Evolutionary conservation across 2,888 invertebrate species (phyloP), one percentile per base, ranked within the genome.

Genomic region (Aporophyla lueneburgensis): DNA sequence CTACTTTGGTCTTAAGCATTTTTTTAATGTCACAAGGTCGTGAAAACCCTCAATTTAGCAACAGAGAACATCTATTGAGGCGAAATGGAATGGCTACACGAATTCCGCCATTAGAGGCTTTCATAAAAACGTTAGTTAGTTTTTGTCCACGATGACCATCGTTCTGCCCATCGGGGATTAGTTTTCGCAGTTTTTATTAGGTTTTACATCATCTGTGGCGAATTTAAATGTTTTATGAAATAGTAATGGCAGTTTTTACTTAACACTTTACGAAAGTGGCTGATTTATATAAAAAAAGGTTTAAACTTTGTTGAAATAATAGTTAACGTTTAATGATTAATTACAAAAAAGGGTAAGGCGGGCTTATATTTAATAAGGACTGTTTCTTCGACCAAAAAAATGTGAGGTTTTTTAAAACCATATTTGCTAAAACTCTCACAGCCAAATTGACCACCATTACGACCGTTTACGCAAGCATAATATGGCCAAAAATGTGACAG

Each of bases 21-120:
- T 87, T 85, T 90, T 88, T 89, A 88, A 87, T 86, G 80, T 80
- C 76, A 82, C 90, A 92, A 93, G 93, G 92, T 91, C 91, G 87
- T 86, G 88, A 86, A 88, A 92, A 92, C 90, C 91, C 89, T 86
- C 88, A 88, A 89, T 89, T 91, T 91, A 84, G 89, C 90, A 90
- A 92, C 92, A 92, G 89, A 90, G 91, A 92, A 91, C 90, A 88
- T 90, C 88, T 86, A 90, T 90, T 86, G 84, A 82, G 83, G 85
- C 84, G 86, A 85, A 84, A 87, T 87, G 78, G 86, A 90, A 87
- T 87, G 88, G 85, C 78, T 86, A 85, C 88, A 88, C 88, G 87
- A 88, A 88, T 89, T 88, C 84, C 71, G 78, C 83, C 86, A 88
- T 90, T 89, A 90, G 84, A 78, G 75, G 71, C 77, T 74, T 71